A percentile compares a stretch with the other conserved stretches of the same genome.
Evolutionary conservation across 2,797 vertebrate genomes (phyloP).

Genomic region (Octomys mimax): DNA sequence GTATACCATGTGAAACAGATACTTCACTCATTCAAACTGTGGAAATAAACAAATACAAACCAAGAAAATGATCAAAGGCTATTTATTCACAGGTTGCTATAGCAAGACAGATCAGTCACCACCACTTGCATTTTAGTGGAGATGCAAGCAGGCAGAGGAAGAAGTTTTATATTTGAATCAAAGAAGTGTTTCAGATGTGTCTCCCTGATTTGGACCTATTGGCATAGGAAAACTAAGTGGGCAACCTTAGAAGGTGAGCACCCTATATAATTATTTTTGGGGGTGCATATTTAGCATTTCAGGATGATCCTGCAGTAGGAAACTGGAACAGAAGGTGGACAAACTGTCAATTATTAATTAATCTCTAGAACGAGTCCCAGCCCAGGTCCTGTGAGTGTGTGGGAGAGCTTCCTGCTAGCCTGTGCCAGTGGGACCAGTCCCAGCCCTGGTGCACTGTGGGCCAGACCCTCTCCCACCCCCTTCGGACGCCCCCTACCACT

Average conservation of each 20-base stretch:
- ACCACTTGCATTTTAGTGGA: constrained; percentile 24
- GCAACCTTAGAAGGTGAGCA: neutral
- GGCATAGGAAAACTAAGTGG: neutral
- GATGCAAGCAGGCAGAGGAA: neutral
- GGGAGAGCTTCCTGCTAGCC: too few species aligned
- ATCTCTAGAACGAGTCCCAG: too few species aligned
- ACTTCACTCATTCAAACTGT: neutral
- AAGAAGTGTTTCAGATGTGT: neutral
- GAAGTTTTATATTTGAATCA: neutral
- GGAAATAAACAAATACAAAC: constrained; percentile 32
- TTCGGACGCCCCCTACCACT: too few species aligned
- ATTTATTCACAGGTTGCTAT: constrained; percentile 19
- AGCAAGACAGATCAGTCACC: neutral
- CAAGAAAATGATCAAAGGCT: neutral
- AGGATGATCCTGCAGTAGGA: neutral
- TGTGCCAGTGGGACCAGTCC: too few species aligned
- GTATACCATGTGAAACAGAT: neutral
- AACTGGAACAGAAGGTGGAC: neutral
- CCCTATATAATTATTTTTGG: neutral
- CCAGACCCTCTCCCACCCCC: too few species aligned
- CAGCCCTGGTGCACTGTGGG: too few species aligned
- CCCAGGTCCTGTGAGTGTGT: too few species aligned
- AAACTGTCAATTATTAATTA: neutral
- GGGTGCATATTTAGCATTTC: neutral
- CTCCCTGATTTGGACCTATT: neutral